A percentile compares a stretch with the other conserved stretches of the same genome.
These are phyloP conservation scores for Ophion ventricosus DNA, from an alignment of 2,888 invertebrate genomes.

Conservation along the genomic window DNA sequence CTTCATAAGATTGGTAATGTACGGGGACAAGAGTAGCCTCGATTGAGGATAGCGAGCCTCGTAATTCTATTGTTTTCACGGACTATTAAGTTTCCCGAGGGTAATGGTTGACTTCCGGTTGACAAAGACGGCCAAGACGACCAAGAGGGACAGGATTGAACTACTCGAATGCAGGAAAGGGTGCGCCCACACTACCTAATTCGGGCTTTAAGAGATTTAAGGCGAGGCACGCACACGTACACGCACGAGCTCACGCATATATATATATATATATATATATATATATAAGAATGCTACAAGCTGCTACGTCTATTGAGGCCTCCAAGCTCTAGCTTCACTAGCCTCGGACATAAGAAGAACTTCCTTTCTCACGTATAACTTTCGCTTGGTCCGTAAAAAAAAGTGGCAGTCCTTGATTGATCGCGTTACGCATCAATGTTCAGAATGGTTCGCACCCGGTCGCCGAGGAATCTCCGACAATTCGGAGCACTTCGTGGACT, in stretches of 20 bases:
- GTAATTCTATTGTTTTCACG: conserved; percentile 84
- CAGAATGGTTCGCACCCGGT: not conserved
- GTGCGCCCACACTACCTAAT: conserved; percentile 81
- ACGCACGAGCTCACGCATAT: no score
- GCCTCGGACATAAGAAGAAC: conserved; percentile 51
- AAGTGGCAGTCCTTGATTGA: conserved; percentile 13
- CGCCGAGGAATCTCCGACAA: not conserved
- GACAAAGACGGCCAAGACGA: conserved; percentile 39
- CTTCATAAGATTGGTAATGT: conserved; percentile 79
- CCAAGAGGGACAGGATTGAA: conserved; percentile 66
- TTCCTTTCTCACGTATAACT: conserved; percentile 77
- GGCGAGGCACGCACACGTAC: conserved; percentile 76
- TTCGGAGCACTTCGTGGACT: not conserved
- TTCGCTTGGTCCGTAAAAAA: conserved; percentile 50
- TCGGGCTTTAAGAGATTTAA: conserved; percentile 81
- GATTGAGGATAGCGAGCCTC: conserved; percentile 67
- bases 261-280: not conserved
- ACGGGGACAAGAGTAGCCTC: conserved; percentile 46
- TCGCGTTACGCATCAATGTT: conserved; percentile 26
- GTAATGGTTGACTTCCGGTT: conserved; percentile 81
- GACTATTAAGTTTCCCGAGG: conserved; percentile 82
- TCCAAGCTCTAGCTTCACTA: conserved; percentile 54
- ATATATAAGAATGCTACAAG: conserved; percentile 29
- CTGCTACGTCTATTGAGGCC: conserved; percentile 15
- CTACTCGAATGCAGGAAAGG: conserved; percentile 83